A percentile compares a stretch with the other conserved stretches of the same genome.
Evolutionary conservation across 1,140 invertebrate genomes (phyloP).

Genomic region (Zaprionus vittiger): DNA sequence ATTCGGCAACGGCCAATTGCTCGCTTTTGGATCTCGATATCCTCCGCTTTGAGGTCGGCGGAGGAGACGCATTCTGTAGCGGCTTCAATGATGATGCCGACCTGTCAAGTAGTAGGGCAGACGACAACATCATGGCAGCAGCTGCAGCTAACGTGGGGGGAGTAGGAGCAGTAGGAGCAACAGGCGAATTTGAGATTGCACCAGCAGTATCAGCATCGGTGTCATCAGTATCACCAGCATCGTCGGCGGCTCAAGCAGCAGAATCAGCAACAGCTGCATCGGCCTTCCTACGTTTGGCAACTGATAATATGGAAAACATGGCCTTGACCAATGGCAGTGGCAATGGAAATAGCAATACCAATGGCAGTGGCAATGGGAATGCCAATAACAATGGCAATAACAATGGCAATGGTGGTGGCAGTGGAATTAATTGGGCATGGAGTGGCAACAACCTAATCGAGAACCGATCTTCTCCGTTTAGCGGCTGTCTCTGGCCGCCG

Average conservation of each 20-base stretch:
- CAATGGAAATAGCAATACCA: not conserved
- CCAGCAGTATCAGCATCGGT: not conserved
- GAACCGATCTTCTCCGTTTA: not conserved
- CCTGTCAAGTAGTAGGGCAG: not conserved
- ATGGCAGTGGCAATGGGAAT: not conserved
- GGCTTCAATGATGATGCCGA: constrained; percentile 6
- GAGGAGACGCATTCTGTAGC: constrained; percentile 53
- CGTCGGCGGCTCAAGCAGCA: not conserved
- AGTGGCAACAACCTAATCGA: not conserved
- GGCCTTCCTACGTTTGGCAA: not conserved
- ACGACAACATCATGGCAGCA: not conserved
- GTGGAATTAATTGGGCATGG: not conserved
- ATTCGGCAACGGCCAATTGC: constrained; percentile 30
- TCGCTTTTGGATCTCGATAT: constrained; percentile 34
- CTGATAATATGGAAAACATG: not conserved
- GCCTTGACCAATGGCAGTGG: not conserved
- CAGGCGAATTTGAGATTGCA: not conserved
- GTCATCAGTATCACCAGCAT: not conserved
- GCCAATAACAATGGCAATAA: not conserved
- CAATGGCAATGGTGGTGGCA: not conserved
- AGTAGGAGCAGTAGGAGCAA: not conserved
- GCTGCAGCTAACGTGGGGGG: not conserved
- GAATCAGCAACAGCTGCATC: not conserved
- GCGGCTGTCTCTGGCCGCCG: constrained; percentile 18
- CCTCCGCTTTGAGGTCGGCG: constrained; percentile 57